Percentiles rank a stretch among this genome's conserved stretches.
Evolutionary conservation across 2,797 vertebrate species (phyloP).

Genomic region (Alauda arvensis): DNA sequence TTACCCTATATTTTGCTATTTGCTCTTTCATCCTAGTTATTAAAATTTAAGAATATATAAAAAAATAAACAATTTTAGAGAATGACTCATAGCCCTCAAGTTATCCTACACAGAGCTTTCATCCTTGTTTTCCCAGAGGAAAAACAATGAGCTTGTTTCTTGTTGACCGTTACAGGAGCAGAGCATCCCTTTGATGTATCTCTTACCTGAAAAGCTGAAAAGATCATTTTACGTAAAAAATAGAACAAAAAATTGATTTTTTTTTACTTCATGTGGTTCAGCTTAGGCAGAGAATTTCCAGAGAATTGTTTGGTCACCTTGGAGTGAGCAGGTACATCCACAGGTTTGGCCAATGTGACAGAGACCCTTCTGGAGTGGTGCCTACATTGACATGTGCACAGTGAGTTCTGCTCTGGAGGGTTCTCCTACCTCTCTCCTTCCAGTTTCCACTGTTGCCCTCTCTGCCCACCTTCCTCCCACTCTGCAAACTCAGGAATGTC

Average conservation of each 20-base stretch:
- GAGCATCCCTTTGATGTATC: not conserved
- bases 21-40: slow-evolving; percentile 20
- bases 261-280: not conserved
- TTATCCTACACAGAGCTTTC: not conserved
- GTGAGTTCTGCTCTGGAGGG: not conserved
- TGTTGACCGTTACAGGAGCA: not conserved
- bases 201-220: not conserved
- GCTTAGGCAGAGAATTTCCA: not conserved
- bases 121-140: not conserved
- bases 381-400: not conserved
- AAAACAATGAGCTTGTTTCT: not conserved
- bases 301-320: not conserved
- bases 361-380: not conserved
- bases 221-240: not conserved
- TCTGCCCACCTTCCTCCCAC: not conserved
- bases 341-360: not conserved
- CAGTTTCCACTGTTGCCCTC: not conserved
- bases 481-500: not conserved
- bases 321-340: not conserved
- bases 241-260: too few relatives aligned
- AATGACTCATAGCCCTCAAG: not conserved
- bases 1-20: not conserved
- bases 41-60: not conserved
- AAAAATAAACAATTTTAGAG: not conserved
- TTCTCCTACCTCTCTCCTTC: not conserved